Percentiles rank a stretch among this genome's conserved stretches.
Conservation (phyloP, 2,888 invertebrate genomes). For the Aproaerema taeniolella region DNA sequence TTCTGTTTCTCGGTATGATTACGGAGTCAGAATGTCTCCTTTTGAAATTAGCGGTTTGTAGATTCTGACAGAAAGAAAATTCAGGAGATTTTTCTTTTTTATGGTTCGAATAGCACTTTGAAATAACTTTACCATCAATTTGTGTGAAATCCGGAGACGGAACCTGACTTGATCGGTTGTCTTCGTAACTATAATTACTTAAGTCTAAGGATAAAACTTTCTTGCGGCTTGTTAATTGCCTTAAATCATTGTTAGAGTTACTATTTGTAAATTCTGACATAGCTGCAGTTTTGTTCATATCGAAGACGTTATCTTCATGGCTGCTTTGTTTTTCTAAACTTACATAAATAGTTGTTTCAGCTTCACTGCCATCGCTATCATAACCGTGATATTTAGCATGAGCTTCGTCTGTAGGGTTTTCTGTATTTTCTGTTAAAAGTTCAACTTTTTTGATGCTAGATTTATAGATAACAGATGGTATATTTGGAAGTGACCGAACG, state of each 20-base stretch:
- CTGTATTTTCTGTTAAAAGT: not conserved
- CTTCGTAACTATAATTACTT: conserved; percentile 33
- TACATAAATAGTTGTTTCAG: conserved; percentile 70
- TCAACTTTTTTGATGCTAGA: not conserved
- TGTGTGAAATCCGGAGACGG: conserved; percentile 27
- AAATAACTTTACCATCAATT: too few species aligned
- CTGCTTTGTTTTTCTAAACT: conserved; percentile 51
- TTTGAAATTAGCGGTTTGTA: conserved; percentile 14
- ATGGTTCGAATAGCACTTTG: too few species aligned
- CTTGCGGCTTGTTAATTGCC: conserved; percentile 28
- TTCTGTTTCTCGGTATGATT: conserved; percentile 16
- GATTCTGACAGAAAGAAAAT: too few species aligned
- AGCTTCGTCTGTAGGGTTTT: not conserved
- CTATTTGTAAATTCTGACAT: not conserved
- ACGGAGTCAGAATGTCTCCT: conserved; percentile 49
- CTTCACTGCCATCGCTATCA: conserved; percentile 69
- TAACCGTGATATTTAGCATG: conserved; percentile 62
- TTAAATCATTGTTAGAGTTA: not conserved
- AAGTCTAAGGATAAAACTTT: conserved; percentile 51
- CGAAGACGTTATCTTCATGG: conserved; percentile 20
- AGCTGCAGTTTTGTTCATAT: not conserved
- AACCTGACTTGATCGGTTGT: conserved; percentile 18
- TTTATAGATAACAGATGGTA: conserved; percentile 21
- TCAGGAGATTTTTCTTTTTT: not conserved
- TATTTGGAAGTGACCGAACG: conserved; percentile 31